These are phyloP conservation scores for Lerema accius DNA, from an alignment of 1,140 invertebrate species.

Conservation along the genomic window DNA sequence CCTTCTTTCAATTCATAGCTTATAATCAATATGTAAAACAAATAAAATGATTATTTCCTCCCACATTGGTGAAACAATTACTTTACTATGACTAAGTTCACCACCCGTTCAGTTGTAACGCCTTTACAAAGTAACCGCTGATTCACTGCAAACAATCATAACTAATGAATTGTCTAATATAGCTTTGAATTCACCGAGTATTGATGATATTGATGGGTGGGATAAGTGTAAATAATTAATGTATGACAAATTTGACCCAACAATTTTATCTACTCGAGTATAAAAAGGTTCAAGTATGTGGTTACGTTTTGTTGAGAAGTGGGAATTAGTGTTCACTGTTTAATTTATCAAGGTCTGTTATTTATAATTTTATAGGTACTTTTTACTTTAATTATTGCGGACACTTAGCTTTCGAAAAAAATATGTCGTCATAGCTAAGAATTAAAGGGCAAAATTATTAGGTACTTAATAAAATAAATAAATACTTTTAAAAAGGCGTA, in stretches of 20 bases:
- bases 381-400: too few species aligned
- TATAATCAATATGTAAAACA: neutral
- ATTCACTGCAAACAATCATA: slow-evolving; percentile 69
- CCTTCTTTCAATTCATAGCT: too few species aligned
- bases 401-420: too few species aligned
- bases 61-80: slow-evolving; percentile 21
- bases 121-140: slow-evolving; percentile 51
- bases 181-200: slow-evolving; percentile 43
- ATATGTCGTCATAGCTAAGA: too few species aligned
- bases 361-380: too few species aligned
- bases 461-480: too few species aligned
- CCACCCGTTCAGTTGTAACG: slow-evolving; percentile 9
- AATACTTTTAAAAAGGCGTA: too few species aligned
- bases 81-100: slow-evolving; percentile 17
- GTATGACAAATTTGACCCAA: neutral
- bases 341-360: too few species aligned
- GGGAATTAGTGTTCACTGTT: too few species aligned
- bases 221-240: neutral
- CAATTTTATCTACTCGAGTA: neutral
- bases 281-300: neutral
- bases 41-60: slow-evolving; percentile 3
- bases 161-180: slow-evolving; percentile 75
- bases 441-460: too few species aligned
- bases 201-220: slow-evolving; percentile 43
- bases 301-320: neutral